Evolutionary conservation across 1,140 invertebrate genomes (phyloP), one percentile per base, ranked within the genome.

Genomic region (Aphaenogaster ashmeadi): DNA sequence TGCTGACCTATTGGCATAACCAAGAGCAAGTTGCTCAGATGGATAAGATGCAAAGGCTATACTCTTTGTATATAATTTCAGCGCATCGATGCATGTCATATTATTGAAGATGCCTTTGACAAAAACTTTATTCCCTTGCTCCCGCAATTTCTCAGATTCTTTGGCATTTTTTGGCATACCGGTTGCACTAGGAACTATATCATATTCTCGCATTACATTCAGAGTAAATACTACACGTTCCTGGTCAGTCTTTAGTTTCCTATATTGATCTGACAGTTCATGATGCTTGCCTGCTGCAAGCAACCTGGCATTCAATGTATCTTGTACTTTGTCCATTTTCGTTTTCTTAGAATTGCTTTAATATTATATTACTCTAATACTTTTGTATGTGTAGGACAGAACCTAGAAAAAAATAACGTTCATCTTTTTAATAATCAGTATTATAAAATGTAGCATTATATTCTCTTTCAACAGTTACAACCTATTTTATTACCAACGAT

Each of bases 1-100:
- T 56, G 97, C 97, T 38, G 97, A 97, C 91, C 97, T 96, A 92
- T 98, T 98, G 13, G 96, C 97, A 93, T 97, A 96, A 33, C 97
- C 97, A 56, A 97, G 93, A 56, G 96, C 95, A 86, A 97, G 95
- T 90, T 96, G 94, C 90, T 96, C 95, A 38, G 96, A 96, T 56
- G 94, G 92, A n/a, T 93, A 90, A 80, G 96, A 95, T 21, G 97
- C 96, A 94, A 95, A 95, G 36, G 96, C 94, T 86, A 97, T 94
- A 88, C 97, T 96, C 92, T 96, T 95, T 74, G 97, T 97, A 92
- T 97, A 97, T 95, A 86, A 41, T 60, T 87, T 78, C 0, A 90
- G 33, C 7, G 60, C 81, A 1, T 81, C 3, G 0, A 89, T 3
- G 15, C 71, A 85, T 18, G 33, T 38, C 0, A 1, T 5, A 21